Evolutionary conservation across 2,888 invertebrate genomes (phyloP), one percentile per base, ranked within the genome.

Genomic region (Pimpla rufipes): DNA sequence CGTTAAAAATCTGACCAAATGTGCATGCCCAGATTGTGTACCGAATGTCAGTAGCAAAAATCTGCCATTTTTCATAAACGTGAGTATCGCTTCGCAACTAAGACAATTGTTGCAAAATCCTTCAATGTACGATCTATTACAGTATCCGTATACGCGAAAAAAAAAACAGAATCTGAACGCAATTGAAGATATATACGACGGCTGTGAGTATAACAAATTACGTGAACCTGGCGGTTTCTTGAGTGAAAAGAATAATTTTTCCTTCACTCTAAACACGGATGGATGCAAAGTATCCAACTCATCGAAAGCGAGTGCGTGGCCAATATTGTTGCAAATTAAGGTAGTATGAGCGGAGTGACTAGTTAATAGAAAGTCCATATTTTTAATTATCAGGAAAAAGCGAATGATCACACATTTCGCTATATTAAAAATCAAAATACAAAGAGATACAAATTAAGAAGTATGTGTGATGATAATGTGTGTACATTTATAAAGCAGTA

Each of bases 371-470:
- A 37, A 35, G 37, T 59, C 59, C n/a, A 59, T 16, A 59, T 8
- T 37, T 57, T 57, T 29, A 5, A 0, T 11, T 29, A 57, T 57
- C 35, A 13, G 59, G 16, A 37, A 37, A 35, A 59, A 59, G 35
- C 35, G 16, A 59, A 35, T 16, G 7, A 59, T 59, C 4, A 59
- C 7, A 37, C 6, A 59, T 59, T 59, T 37, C 11, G 59, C n/a
- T 37, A 35, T 37, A 16, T 8, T 37, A 59, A 59, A 16, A 59
- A 59, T 59, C n/a, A 59, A 13, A 35, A 59, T 59, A 59, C n/a
- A n/a, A 35, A n/a, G 35, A 2, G n/a, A n/a, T 13, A 52, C 52
- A 11, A 45, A 13, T 45, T 45, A 13, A 45, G 45, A 45, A 45
- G 13, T 45, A 13, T 45, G 13, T 45, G 45, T 45, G 45, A 45